These are phyloP conservation scores for Anthopleura xanthogrammica DNA, from an alignment of 92 coral and sea anemone genomes.

Conservation along the genomic window DNA sequence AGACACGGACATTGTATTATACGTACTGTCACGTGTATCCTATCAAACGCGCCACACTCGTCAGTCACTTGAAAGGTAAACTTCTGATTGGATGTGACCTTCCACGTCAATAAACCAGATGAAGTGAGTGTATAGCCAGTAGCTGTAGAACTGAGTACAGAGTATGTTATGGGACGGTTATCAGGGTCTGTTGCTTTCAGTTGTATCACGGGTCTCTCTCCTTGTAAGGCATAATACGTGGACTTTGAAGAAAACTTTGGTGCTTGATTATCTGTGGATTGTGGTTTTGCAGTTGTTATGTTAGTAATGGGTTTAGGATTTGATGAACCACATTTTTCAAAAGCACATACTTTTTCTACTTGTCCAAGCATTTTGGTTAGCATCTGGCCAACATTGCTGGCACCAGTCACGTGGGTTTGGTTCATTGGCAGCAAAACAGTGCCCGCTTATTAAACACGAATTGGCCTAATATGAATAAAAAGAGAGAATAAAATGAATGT, in stretches of 20 bases:
- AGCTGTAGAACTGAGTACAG: constrained; percentile 33
- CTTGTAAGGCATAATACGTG: constrained; percentile 15
- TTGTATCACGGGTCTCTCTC: not conserved
- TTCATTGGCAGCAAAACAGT: constrained; percentile 50
- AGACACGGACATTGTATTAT: constrained; percentile 39
- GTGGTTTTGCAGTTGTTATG: not conserved
- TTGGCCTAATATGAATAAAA: constrained; percentile 5
- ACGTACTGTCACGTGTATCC: constrained; percentile 26
- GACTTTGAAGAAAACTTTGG: constrained; percentile 31
- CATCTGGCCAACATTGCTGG: constrained; percentile 46
- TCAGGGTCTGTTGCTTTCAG: constrained; percentile 68
- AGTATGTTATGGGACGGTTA: constrained; percentile 40
- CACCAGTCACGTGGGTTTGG: constrained; percentile 57
- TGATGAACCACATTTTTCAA: no score
- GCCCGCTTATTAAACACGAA: constrained; percentile 38
- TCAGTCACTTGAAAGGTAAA: constrained; percentile 63
- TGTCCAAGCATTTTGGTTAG: constrained; percentile 30
- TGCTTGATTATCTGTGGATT: constrained; percentile 28
- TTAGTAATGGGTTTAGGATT: no score
- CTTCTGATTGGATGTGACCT: constrained; percentile 12
- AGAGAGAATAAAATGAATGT: not conserved
- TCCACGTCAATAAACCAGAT: constrained; percentile 45
- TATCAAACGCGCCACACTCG: constrained; percentile 52
- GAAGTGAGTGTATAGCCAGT: constrained; percentile 22
- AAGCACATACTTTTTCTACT: constrained; percentile 37